These are phyloP conservation scores for Xiphophorus birchmanni DNA, from an alignment of 2,797 vertebrate genomes.

Conservation along the genomic window DNA sequence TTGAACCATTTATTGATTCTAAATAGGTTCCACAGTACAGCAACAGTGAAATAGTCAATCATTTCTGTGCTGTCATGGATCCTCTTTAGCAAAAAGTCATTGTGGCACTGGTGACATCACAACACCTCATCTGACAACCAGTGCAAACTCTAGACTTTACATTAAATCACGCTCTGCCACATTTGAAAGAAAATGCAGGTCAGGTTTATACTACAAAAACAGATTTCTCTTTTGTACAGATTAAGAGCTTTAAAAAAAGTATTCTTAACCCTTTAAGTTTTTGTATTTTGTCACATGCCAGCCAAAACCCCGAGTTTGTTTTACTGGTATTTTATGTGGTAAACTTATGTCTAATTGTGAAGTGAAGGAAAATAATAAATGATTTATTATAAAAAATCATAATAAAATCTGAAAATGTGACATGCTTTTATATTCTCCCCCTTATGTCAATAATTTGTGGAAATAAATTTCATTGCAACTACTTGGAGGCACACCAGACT, in stretches of 20 bases:
- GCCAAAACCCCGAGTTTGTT: neutral
- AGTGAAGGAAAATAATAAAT: neutral
- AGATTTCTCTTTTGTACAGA: neutral
- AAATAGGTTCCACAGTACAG: neutral
- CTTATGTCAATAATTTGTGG: no score
- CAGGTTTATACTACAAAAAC: neutral
- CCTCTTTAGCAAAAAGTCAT: neutral
- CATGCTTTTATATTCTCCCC: no score
- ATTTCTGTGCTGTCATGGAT: neutral
- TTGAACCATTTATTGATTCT: constrained; percentile 9
- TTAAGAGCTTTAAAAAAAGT: neutral
- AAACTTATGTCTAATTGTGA: neutral
- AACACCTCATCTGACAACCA: constrained; percentile 3
- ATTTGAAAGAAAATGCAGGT: constrained; percentile 10
- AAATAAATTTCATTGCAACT: no score
- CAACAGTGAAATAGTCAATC: neutral
- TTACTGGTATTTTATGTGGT: neutral
- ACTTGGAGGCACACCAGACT: no score
- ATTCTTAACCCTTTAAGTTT: neutral
- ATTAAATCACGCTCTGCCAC: neutral
- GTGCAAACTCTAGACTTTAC: neutral
- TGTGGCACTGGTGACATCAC: neutral
- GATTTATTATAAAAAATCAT: neutral
- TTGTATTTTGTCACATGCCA: neutral
- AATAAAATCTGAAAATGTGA: no score